Base-by-base conservation (phyloP, 2,797 vertebrate species). In the Strix occidentalis region DNA sequence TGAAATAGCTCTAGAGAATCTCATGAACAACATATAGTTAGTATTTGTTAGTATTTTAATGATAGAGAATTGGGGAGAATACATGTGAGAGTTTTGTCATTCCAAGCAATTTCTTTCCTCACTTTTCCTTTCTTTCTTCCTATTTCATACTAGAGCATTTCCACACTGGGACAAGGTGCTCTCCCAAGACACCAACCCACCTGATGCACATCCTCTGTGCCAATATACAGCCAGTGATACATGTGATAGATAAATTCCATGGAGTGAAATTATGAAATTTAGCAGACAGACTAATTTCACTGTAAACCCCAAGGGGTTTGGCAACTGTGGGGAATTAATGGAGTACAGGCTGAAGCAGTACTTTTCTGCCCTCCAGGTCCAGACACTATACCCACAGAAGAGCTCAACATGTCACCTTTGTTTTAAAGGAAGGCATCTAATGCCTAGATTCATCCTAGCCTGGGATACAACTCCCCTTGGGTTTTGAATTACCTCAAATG, bases 401-500 rank as follows among this genome's bases (percentile, higher is more conserved):
- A 81, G 85, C 80, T 94, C 69, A 58, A 61, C 77, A 46, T 43
- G 90, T 72, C 25, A 0, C 83, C 63, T 93, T 90, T 96, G 70
- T 80, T 93, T 88, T 84, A 78, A 61, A 72, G 69, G 53, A 33
- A 75, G 26, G 24, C 26, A 9, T 54, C 31, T 43, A 39, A 26
- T 16, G n/a, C 46, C 24, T 76, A 63, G 66, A 71, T 79, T 95
- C 86, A 45, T 84, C 77, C 83, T 39, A 31, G 50, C 29, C 69
- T 54, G 65, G 85, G 35, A 83, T 61, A 33, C 65, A 78, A 1
- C 29, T 90, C 39, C 85, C 69, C 17, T 54, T 63, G 86, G 69
- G 65, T 33, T 69, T 75, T 84, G 94, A 95, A 88, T 95, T 87
- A 88, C 46, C 69, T 81, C 57, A 23, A 69, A 83, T 90, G 87